Evolutionary conservation across 2,797 vertebrate species (phyloP).

Genomic region (Enteromius mattozi): DNA sequence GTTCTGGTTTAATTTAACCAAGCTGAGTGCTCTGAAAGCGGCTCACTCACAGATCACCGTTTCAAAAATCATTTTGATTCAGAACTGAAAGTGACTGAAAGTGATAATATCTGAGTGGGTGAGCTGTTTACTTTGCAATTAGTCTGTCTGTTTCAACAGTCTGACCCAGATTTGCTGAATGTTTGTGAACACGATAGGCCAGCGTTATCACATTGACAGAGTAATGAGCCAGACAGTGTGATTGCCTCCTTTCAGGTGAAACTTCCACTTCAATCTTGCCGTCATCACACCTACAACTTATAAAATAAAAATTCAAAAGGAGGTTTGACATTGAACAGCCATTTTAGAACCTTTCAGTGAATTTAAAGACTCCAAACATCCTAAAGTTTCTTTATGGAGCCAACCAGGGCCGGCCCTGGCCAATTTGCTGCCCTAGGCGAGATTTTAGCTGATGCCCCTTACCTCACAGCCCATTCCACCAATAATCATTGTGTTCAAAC

Average conservation of each 20-base stretch:
- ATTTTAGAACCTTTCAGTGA: not conserved
- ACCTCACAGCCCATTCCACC: too few species aligned
- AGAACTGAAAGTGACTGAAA: not conserved
- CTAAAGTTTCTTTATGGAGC: not conserved
- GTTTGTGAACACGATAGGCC: slow-evolving; percentile 9
- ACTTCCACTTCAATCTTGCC: not conserved
- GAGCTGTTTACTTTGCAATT: slow-evolving; percentile 16
- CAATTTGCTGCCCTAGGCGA: too few species aligned
- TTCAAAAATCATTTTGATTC: not conserved
- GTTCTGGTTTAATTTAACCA: not conserved
- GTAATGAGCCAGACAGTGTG: not conserved
- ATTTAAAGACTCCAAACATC: not conserved
- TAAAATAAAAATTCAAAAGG: not conserved
- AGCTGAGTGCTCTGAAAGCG: not conserved
- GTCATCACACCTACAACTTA: not conserved
- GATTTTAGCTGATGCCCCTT: too few species aligned
- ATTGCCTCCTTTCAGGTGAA: not conserved
- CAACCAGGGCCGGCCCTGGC: too few species aligned
- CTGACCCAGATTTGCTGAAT: not conserved
- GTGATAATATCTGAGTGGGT: not conserved
- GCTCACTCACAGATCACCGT: not conserved
- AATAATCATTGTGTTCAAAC: too few species aligned
- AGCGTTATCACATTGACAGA: slow-evolving; percentile 3
- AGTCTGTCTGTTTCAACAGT: not conserved
- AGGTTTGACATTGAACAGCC: not conserved